These are phyloP conservation scores for Acleris sparsana DNA, from an alignment of 2,888 invertebrate species.

Conservation along the genomic window DNA sequence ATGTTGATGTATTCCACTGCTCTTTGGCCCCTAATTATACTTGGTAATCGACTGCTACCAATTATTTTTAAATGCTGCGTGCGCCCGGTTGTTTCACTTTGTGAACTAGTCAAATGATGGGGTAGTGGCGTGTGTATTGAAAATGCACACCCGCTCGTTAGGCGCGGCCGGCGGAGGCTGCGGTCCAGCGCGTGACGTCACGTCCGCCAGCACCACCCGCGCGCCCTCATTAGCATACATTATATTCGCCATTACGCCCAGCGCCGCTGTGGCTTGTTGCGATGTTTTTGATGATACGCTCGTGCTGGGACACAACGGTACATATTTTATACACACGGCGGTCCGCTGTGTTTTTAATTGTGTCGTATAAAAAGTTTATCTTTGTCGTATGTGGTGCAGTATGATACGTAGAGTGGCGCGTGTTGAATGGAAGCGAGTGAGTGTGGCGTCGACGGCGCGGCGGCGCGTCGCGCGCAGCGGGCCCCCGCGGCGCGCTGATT, in stretches of 20 bases:
- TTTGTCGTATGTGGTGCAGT: conserved; percentile 3
- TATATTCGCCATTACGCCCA: conserved; percentile 78
- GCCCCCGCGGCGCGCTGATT: conserved; percentile 53
- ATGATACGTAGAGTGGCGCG: conserved; percentile 5
- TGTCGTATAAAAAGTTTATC: conserved; percentile 24
- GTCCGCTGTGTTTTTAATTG: conserved; percentile 28
- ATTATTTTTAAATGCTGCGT: conserved; percentile 23
- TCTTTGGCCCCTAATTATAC: conserved; percentile 13
- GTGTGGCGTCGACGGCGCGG: conserved; percentile 36
- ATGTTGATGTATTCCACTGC: conserved; percentile 73
- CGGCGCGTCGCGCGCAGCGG: conserved; percentile 49
- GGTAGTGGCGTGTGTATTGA: conserved; percentile 63
- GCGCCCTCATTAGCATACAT: conserved; percentile 82
- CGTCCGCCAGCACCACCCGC: conserved; percentile 68
- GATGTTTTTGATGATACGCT: conserved; percentile 70
- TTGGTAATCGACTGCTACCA: conserved; percentile 27
- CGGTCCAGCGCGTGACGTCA: conserved; percentile 79
- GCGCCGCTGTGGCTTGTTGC: conserved; percentile 69
- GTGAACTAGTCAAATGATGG: conserved; percentile 40
- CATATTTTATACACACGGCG: conserved; percentile 44
- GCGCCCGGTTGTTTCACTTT: conserved; percentile 30
- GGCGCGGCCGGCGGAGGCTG: conserved; percentile 65
- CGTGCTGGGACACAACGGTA: conserved; percentile 48
- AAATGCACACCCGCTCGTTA: conserved; percentile 79
- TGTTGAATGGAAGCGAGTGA: conserved; percentile 13